phyloP scores from a whole-genome alignment of 2,113 vertebrate genomes.

The Chloropsis hardwickii region DNA sequence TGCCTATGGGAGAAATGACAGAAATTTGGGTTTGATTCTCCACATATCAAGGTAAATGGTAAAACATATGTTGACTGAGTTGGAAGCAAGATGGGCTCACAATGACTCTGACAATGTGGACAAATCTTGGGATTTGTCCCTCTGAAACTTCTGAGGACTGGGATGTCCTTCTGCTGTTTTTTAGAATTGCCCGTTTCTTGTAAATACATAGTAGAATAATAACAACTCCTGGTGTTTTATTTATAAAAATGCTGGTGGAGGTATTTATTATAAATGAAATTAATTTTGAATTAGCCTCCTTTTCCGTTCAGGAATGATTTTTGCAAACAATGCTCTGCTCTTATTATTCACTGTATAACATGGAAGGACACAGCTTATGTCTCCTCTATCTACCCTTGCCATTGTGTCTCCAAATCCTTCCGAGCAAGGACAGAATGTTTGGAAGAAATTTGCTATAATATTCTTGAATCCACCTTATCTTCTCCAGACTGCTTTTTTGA shows the following conservation, averaged over 20 bases:
- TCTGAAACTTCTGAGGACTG: not conserved
- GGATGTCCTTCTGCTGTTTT: not conserved
- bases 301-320: not conserved
- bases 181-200: not conserved
- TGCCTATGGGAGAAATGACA: constrained; percentile 9
- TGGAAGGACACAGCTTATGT: not conserved
- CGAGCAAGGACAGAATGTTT: not conserved
- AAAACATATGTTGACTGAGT: not conserved
- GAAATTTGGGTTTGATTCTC: constrained; percentile 2
- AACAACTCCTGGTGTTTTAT: constrained; percentile 53
- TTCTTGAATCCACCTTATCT: not conserved
- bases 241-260: constrained; percentile 29
- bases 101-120: not conserved
- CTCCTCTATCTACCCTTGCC: constrained; percentile 3
- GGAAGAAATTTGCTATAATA: not conserved
- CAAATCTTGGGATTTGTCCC: not conserved
- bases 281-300: constrained; percentile 54
- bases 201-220: constrained; percentile 2
- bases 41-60: not conserved
- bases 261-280: constrained; percentile 64
- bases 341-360: not conserved
- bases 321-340: not conserved
- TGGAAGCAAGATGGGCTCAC: not conserved
- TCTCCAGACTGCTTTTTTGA: not conserved
- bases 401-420: not conserved